These are phyloP conservation scores for Drosophila meridiana DNA, from an alignment of 2,888 invertebrate genomes.

Conservation along the genomic window DNA sequence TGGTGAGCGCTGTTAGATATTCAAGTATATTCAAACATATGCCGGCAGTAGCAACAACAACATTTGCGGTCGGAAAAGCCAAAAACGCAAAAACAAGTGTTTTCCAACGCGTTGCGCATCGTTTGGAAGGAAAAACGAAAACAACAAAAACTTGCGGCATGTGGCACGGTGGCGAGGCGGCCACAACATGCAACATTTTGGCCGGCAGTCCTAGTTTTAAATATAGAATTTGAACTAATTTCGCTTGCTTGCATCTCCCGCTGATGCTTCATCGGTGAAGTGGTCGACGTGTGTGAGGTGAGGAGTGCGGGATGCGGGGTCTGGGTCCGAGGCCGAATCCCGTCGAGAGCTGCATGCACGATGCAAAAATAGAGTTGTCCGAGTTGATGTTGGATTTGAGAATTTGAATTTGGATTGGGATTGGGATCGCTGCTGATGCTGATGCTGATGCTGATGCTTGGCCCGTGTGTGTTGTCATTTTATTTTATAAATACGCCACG, in stretches of 20 bases:
- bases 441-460: constrained; percentile 18
- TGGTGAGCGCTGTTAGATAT: constrained; percentile 36
- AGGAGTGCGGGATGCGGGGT: not conserved
- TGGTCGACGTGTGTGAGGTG: constrained; percentile 29
- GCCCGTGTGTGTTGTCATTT: constrained; percentile 48
- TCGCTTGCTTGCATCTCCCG: constrained; percentile 56
- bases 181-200: constrained; percentile 60
- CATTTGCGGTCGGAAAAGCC: constrained; percentile 53
- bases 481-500: constrained; percentile 70
- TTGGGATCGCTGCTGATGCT: constrained; percentile 15
- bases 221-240: constrained; percentile 83
- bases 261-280: constrained; percentile 63
- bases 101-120: constrained; percentile 67
- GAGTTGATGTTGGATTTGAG: constrained; percentile 35
- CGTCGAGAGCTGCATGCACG: constrained; percentile 59
- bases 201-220: constrained; percentile 77
- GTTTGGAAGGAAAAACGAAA: constrained; percentile 47
- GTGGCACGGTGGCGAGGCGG: constrained; percentile 11
- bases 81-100: constrained; percentile 72
- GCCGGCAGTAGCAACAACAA: constrained; percentile 40
- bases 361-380: constrained; percentile 73
- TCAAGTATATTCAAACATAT: constrained; percentile 37
- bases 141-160: constrained; percentile 41
- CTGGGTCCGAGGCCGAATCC: constrained; percentile 35
- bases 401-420: constrained; percentile 16